These are phyloP conservation scores for Candoia aspera DNA, from an alignment of 2,113 vertebrate species.

Conservation along the genomic window DNA sequence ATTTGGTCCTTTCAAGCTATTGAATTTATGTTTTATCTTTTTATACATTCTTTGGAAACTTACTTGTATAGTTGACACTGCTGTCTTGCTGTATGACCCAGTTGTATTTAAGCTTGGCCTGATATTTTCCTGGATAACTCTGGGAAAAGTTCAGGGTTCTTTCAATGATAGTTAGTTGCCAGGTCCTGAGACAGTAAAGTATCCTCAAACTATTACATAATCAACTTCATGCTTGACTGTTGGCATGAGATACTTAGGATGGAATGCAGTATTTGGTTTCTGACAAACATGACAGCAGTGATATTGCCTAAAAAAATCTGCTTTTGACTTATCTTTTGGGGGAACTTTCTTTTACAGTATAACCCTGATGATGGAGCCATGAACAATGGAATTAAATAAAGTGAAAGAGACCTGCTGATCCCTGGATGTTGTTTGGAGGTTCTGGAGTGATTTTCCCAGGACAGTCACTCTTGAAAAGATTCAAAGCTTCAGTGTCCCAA, in stretches of 20 bases:
- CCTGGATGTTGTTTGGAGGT: too few species aligned
- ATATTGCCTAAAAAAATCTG: not conserved
- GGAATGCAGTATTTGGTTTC: not conserved
- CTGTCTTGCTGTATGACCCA: not conserved
- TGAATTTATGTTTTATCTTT: not conserved
- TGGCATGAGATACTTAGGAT: not conserved
- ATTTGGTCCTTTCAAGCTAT: not conserved
- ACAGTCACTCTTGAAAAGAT: not conserved
- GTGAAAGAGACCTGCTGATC: not conserved
- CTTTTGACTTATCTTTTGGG: not conserved
- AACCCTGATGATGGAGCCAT: not conserved
- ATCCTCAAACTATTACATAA: not conserved
- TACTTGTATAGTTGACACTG: not conserved
- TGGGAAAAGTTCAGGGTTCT: not conserved
- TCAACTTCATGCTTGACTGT: not conserved
- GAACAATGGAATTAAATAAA: not conserved
- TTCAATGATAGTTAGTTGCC: not conserved
- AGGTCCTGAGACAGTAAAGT: not conserved
- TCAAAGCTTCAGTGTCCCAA: not conserved
- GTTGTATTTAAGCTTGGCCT: not conserved
- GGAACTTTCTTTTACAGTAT: not conserved
- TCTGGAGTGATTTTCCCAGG: not conserved
- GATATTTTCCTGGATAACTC: not conserved
- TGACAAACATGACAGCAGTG: not conserved
- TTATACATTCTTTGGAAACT: not conserved